A percentile compares a stretch with the other conserved stretches of the same genome.
phyloP scores from a whole-genome alignment of 1,140 invertebrate species.

The Drosophila melanica region DNA sequence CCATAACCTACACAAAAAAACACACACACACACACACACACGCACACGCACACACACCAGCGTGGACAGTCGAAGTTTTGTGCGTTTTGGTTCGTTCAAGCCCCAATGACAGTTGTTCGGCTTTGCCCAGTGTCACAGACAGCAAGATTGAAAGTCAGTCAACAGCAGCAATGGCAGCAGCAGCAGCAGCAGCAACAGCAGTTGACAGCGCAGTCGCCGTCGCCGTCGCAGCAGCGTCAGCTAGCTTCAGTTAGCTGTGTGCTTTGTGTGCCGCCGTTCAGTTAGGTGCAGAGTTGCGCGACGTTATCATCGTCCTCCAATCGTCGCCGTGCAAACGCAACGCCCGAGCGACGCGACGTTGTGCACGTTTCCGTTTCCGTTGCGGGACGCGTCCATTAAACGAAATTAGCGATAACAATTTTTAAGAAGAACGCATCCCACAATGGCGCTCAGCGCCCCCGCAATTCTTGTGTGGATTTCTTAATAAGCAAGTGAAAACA shows the following conservation, averaged over 20 bases:
- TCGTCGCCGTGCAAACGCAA: slow-evolving; percentile 8
- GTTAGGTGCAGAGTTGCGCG: slow-evolving; percentile 70
- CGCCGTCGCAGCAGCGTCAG: slow-evolving; percentile 14
- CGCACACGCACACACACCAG: background rate
- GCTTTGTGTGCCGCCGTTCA: slow-evolving; percentile 43
- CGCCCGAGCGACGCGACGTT: slow-evolving; percentile 15
- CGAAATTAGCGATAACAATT: slow-evolving; percentile 21
- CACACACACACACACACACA: slow-evolving; percentile 10
- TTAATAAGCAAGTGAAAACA: slow-evolving; percentile 29
- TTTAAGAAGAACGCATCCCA: background rate
- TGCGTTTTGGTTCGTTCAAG: slow-evolving; percentile 17
- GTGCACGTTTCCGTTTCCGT: slow-evolving; percentile 26
- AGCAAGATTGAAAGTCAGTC: slow-evolving; percentile 50
- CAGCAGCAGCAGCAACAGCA: slow-evolving; percentile 18
- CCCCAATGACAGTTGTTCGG: slow-evolving; percentile 32
- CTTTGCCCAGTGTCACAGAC: slow-evolving; percentile 26
- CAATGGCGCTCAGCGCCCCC: background rate
- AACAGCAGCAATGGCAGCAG: slow-evolving; percentile 3
- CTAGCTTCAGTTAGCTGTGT: slow-evolving; percentile 34
- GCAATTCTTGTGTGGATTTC: slow-evolving; percentile 18
- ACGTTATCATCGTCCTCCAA: slow-evolving; percentile 41
- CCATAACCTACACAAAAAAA: background rate
- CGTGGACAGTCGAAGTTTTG: slow-evolving; percentile 18
- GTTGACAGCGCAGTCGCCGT: slow-evolving; percentile 18
- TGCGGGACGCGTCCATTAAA: slow-evolving; percentile 29